Percentiles rank a stretch among this genome's conserved stretches.
These are phyloP conservation scores for Pseudochirops corinnae DNA, from an alignment of 2,797 vertebrate genomes.

Conservation along the genomic window DNA sequence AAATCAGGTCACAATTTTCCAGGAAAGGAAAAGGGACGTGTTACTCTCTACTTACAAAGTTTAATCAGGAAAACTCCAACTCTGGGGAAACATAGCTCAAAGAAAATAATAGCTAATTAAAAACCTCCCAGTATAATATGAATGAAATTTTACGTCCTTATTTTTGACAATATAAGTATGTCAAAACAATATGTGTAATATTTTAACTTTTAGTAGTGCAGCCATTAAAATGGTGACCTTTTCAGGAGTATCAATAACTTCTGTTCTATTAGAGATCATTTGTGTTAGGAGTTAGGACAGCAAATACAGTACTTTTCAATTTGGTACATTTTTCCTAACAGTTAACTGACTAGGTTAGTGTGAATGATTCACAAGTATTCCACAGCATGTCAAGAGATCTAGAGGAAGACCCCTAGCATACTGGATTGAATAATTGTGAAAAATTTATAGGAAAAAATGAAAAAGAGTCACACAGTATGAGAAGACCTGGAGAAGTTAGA, in stretches of 20 bases:
- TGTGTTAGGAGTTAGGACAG: background rate
- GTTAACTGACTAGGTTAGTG: background rate
- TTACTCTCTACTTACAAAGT: slow-evolving; percentile 68
- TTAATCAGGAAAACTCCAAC: slow-evolving; percentile 58
- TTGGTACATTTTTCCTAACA: background rate
- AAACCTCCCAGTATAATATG: slow-evolving; percentile 45
- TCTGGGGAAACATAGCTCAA: slow-evolving; percentile 51
- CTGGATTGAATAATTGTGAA: background rate
- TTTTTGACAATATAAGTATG: background rate
- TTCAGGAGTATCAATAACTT: background rate
- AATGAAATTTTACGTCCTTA: background rate
- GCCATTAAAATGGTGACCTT: background rate
- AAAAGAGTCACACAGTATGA: background rate
- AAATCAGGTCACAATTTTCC: slow-evolving; percentile 65
- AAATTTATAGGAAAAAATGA: background rate
- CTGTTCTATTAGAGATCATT: background rate
- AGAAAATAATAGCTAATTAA: slow-evolving; percentile 40
- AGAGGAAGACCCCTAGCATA: background rate
- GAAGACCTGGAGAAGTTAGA: background rate
- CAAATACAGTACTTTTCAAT: background rate
- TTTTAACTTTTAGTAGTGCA: background rate
- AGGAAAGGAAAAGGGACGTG: slow-evolving; percentile 43
- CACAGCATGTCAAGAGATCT: background rate
- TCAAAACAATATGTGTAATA: slow-evolving; percentile 32
- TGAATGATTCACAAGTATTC: background rate